Percentiles rank a stretch among this genome's conserved stretches.
These are phyloP conservation scores for Oceanodroma tethys DNA, from an alignment of 2,113 vertebrate genomes.

Conservation along the genomic window DNA sequence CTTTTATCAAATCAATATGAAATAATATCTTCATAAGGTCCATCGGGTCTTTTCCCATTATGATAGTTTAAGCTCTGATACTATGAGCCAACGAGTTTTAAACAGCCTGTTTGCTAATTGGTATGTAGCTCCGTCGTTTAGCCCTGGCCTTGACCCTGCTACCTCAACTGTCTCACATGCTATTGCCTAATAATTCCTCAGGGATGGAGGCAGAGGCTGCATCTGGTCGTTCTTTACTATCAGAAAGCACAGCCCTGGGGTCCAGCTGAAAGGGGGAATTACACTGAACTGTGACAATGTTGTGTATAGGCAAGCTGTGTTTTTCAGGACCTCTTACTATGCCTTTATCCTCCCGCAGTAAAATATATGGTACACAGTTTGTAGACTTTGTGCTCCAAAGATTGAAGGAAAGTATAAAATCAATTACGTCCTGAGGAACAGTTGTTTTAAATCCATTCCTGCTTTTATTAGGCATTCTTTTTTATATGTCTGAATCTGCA, in stretches of 20 bases:
- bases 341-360: neutral
- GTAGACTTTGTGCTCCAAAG: neutral
- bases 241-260: neutral
- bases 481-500: neutral
- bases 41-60: neutral
- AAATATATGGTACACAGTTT: neutral
- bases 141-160: constrained; percentile 48
- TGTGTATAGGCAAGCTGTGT: neutral
- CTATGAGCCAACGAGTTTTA: constrained; percentile 26
- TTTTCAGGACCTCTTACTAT: neutral
- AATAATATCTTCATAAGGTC: neutral
- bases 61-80: constrained; percentile 20
- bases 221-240: constrained; percentile 17
- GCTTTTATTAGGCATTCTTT: neutral
- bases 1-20: neutral
- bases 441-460: neutral
- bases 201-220: constrained; percentile 37
- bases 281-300: neutral
- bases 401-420: neutral
- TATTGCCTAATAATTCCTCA: constrained; percentile 53
- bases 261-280: neutral
- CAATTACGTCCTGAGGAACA: neutral
- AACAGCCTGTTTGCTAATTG: constrained; percentile 47
- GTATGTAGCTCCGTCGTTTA: constrained; percentile 2
- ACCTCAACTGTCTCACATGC: neutral